Evolutionary conservation across 2,797 vertebrate species (phyloP).

Genomic region (Parotocinclus haroldoi): DNA sequence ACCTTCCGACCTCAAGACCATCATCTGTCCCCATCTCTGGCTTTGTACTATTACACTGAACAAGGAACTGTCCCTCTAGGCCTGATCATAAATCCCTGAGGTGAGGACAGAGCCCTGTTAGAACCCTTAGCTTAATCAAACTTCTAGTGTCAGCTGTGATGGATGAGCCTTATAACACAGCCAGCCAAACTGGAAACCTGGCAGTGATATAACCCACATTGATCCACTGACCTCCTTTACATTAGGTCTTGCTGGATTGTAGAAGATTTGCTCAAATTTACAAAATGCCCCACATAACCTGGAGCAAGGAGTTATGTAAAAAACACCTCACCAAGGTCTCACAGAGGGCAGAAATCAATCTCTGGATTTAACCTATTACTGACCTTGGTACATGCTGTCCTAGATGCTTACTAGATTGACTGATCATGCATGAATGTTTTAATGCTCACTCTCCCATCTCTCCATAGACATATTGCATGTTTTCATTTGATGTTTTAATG

Average conservation of each 20-base stretch:
- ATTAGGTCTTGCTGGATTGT: neutral
- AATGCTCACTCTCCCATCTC: too few relatives aligned
- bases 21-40: constrained; percentile 9
- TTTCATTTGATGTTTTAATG: too few relatives aligned
- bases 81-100: constrained; percentile 30
- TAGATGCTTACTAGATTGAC: too few relatives aligned
- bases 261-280: neutral
- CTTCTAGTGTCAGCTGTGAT: constrained; percentile 26
- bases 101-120: constrained; percentile 31
- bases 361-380: constrained; percentile 2
- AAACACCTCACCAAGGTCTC: neutral
- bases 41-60: constrained; percentile 22
- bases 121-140: constrained; percentile 43
- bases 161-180: constrained; percentile 21
- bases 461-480: too few relatives aligned
- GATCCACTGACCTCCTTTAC: constrained; percentile 4
- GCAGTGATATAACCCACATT: constrained; percentile 30
- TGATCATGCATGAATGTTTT: too few relatives aligned
- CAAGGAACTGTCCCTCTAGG: constrained; percentile 16
- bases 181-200: constrained; percentile 25
- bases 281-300: neutral
- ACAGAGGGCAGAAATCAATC: constrained; percentile 5
- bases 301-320: neutral
- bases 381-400: constrained; percentile 3
- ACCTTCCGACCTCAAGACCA: constrained; percentile 13